Percentiles rank a stretch among this genome's conserved stretches.
phyloP scores from a whole-genome alignment of 2,797 vertebrate species.

The Vireo griseus region DNA sequence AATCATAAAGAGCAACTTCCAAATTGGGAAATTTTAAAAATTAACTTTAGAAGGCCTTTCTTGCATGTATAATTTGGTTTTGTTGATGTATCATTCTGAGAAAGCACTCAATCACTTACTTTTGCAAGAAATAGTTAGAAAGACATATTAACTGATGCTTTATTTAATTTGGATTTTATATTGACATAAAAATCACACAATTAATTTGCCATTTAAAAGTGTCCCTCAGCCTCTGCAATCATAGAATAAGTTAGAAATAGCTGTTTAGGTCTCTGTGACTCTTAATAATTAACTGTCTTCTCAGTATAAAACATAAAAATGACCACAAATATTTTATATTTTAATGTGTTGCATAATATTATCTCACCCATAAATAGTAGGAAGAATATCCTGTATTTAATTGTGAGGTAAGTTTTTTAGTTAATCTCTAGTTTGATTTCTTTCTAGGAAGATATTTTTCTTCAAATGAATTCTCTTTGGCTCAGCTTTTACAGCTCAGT shows the following conservation, averaged over 20 bases:
- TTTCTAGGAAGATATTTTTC: neutral
- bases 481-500: neutral
- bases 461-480: neutral
- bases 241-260: neutral
- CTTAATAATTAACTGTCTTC: neutral
- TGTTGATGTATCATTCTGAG: neutral
- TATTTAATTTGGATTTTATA: conserved; percentile 26
- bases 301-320: neutral
- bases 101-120: neutral
- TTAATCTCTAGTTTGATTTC: neutral
- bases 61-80: neutral
- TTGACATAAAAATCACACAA: conserved; percentile 17
- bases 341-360: neutral
- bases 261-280: neutral
- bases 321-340: neutral
- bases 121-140: neutral
- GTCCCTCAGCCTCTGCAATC: neutral
- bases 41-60: neutral
- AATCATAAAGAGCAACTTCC: neutral
- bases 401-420: neutral
- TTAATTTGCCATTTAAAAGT: conserved; percentile 28
- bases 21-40: neutral
- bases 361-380: neutral
- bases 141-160: neutral
- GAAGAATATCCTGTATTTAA: neutral